Percentiles rank a stretch among this genome's conserved stretches.
Evolutionary conservation across 1,140 invertebrate species (phyloP).

Genomic region (Platorchestia sp.): DNA sequence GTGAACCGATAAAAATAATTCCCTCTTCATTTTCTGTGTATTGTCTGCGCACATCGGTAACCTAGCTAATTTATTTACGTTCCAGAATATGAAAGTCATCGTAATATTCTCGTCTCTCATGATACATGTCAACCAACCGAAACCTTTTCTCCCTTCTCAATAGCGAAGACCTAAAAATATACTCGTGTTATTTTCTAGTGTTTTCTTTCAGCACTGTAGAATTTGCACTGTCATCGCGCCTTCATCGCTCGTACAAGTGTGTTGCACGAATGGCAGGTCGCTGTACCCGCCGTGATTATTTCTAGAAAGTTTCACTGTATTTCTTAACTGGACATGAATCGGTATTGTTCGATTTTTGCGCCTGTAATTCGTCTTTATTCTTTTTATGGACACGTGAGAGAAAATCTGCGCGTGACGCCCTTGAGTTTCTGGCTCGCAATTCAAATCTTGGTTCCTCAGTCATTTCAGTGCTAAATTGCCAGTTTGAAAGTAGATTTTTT

Average conservation of each 20-base stretch:
- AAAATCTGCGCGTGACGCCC: background rate
- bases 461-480: background rate
- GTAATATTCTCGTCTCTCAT: background rate
- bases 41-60: no score
- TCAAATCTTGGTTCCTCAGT: background rate
- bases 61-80: background rate
- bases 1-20: background rate
- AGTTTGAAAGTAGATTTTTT: background rate
- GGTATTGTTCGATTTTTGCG: background rate
- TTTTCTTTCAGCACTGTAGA: background rate
- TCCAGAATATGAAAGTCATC: background rate
- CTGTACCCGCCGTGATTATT: background rate
- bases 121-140: background rate
- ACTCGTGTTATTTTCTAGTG: background rate
- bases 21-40: background rate
- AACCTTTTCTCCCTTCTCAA: background rate
- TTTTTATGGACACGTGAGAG: background rate
- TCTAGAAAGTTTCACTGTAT: background rate
- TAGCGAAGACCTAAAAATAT: background rate
- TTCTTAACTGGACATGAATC: background rate
- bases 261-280: background rate
- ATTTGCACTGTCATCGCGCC: background rate
- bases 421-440: background rate
- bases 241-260: background rate
- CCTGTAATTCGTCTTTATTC: background rate